Base-by-base conservation (phyloP, 2,888 invertebrate species). In the Panorpa germanica region DNA sequence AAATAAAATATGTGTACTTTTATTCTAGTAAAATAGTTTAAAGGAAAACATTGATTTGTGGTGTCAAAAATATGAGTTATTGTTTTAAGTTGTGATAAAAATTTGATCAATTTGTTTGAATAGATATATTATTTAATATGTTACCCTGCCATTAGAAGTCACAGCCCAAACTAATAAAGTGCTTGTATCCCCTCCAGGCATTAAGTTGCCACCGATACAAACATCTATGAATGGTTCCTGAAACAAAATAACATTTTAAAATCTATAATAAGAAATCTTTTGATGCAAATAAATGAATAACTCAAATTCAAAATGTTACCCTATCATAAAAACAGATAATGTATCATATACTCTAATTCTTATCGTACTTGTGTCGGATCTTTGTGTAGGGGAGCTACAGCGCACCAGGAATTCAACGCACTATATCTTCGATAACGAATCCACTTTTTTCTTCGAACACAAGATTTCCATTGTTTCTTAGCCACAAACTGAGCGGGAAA, bases 181-280 rank as follows among this genome's bases (percentile, higher is more conserved):
- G 14, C 83, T 83, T 10, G 69, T 59, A 35, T 69, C 62, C 13
- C 76, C 76, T 45, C 80, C 80, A 28, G 82, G 74, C 39, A 86
- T 65, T 45, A 70, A 70, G 45, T 75, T 74, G 15, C 90, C 88
- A 19, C 90, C 88, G 40, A 88, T 74, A 35, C 77, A 67, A 26
- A 91, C 70, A 59, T 90, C 88, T 46, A 88, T 85, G 45, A 93
- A 90, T 4, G 90, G 90, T 49, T 91, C 90, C 62, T 77, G n/a
- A n/a, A n/a, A n/a, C n/a, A n/a, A n/a, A n/a, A n/a, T n/a, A n/a
- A n/a, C n/a, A n/a, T n/a, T n/a, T n/a, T n/a, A n/a, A n/a, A n/a
- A n/a, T n/a, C n/a, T n/a, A n/a, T n/a, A n/a, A n/a, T n/a, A n/a
- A 39, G 35, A 57, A 52, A 34, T 37, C 38, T n/a, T 24, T 31